Conservation (phyloP, 2,113 vertebrate genomes). For the Dolichotis patagonum region DNA sequence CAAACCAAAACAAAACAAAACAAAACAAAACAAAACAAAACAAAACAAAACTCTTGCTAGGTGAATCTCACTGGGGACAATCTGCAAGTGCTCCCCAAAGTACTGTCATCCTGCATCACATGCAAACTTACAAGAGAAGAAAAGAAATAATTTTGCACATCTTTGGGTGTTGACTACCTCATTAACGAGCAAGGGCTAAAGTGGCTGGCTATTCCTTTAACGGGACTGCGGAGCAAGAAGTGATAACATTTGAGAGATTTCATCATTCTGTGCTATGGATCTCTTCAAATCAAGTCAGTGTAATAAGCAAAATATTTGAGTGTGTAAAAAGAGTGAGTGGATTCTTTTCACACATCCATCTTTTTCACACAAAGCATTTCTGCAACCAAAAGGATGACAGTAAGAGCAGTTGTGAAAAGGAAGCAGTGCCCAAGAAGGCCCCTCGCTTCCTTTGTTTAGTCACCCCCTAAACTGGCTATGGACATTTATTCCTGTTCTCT, state of each 20-base stretch:
- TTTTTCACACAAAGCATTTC: slow-evolving; percentile 2
- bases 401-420: slow-evolving; percentile 8
- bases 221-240: not conserved
- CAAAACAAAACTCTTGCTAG: not conserved
- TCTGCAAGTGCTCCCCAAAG: not conserved
- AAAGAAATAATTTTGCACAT: not conserved
- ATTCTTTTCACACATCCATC: slow-evolving; percentile 7
- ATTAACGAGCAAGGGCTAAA: slow-evolving; percentile 1
- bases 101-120: not conserved
- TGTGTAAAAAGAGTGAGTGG: slow-evolving; percentile 24
- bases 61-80: not conserved
- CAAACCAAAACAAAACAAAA: too few relatives aligned
- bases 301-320: slow-evolving; percentile 58
- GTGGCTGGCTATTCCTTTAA: not conserved
- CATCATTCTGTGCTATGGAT: slow-evolving; percentile 57
- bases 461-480: not conserved
- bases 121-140: not conserved
- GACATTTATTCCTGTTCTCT: not conserved
- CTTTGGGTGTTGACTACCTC: not conserved
- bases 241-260: slow-evolving; percentile 24
- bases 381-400: not conserved
- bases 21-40: too few relatives aligned
- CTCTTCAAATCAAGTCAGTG: slow-evolving; percentile 64
- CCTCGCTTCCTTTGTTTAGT: not conserved
- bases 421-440: not conserved